Conservation (phyloP, 2,797 vertebrate species). For the Acipenser transmontanus region DNA sequence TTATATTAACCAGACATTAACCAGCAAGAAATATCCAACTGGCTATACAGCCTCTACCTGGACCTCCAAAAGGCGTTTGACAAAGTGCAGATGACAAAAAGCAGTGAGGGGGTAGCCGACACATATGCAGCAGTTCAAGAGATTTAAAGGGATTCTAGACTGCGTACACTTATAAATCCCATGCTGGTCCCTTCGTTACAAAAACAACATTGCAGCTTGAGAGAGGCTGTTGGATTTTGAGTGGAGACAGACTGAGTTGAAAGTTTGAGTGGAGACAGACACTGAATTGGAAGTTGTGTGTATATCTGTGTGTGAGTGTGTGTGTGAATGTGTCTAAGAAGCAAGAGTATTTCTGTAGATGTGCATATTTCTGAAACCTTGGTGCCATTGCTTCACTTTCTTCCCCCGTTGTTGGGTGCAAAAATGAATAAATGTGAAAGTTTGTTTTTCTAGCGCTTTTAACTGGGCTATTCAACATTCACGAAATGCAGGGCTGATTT, state of each 20-base stretch:
- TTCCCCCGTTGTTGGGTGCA: background rate
- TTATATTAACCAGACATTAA: too few species aligned
- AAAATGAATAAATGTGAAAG: background rate
- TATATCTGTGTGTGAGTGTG: background rate
- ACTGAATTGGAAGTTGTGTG: background rate
- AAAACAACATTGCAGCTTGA: background rate
- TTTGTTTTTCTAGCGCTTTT: background rate
- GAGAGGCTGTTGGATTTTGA: background rate
- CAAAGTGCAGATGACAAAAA: too few species aligned
- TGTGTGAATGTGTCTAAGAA: constrained; percentile 5
- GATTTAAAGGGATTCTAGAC: background rate
- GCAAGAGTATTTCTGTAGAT: constrained; percentile 19
- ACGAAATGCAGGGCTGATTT: background rate
- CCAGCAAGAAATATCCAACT: too few species aligned
- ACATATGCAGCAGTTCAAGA: background rate
- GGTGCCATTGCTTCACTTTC: background rate
- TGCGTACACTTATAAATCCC: too few species aligned
- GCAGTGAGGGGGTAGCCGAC: too few species aligned
- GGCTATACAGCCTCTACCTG: too few species aligned
- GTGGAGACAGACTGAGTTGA: background rate
- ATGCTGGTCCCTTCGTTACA: too few species aligned
- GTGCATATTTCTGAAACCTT: background rate
- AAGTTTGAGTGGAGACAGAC: background rate
- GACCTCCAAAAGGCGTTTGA: too few species aligned
- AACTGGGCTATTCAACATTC: background rate